Conservation (phyloP, 2,888 invertebrate species). For the Sialis lutaria region DNA sequence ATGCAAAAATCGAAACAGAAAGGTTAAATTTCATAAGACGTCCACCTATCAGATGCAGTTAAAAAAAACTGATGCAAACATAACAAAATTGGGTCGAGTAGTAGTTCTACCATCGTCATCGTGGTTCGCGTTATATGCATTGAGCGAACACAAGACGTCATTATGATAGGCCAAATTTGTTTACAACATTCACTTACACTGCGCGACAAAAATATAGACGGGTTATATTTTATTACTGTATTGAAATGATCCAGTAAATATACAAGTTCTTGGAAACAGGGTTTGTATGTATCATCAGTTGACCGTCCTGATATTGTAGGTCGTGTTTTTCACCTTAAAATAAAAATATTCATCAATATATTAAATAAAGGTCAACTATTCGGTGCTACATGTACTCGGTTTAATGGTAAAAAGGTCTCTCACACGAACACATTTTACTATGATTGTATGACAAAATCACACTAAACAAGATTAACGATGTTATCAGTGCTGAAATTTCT, state of each 20-base stretch:
- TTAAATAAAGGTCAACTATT: slow-evolving; percentile 13
- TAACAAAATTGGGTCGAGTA: background rate
- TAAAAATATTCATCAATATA: slow-evolving; percentile 12
- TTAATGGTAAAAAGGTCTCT: slow-evolving; percentile 19
- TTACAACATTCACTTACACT: slow-evolving; percentile 11
- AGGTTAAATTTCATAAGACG: slow-evolving; percentile 1
- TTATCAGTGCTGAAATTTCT: slow-evolving; percentile 20
- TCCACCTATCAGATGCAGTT: background rate
- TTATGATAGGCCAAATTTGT: slow-evolving; percentile 17
- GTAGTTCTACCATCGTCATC: slow-evolving; percentile 7
- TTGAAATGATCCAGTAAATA: too few species aligned
- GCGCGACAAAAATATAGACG: too few species aligned
- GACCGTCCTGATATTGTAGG: slow-evolving; percentile 17
- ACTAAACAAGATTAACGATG: slow-evolving; percentile 17
- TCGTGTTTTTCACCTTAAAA: slow-evolving; percentile 9
- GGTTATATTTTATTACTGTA: slow-evolving; percentile 13
- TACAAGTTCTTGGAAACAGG: too few species aligned
- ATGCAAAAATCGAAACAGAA: slow-evolving; percentile 10
- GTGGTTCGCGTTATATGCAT: slow-evolving; percentile 15
- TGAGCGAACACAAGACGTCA: slow-evolving; percentile 15
- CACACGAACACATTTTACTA: slow-evolving; percentile 16
- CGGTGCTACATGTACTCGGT: slow-evolving; percentile 13
- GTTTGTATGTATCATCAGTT: too few species aligned
- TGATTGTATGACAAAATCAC: slow-evolving; percentile 17
- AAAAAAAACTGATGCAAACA: background rate